Evolutionary conservation across 1,140 invertebrate genomes (phyloP).

Genomic region (Caenorhabditis inopinata): DNA sequence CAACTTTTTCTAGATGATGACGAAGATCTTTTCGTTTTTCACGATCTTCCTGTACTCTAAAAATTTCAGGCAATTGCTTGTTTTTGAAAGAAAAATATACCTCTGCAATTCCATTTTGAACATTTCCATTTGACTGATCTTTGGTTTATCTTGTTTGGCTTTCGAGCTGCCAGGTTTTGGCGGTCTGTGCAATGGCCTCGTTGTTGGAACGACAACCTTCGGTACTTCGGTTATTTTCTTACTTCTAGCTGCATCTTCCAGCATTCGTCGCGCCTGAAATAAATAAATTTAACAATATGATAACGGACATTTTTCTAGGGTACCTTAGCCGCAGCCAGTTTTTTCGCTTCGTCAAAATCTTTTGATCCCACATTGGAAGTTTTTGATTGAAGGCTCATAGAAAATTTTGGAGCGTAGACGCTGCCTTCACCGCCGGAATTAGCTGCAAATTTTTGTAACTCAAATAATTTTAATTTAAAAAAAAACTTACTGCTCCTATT

Average conservation of each 20-base stretch:
- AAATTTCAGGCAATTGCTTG: slow-evolving; percentile 46
- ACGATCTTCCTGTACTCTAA: slow-evolving; percentile 81
- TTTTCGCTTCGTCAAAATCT: slow-evolving; percentile 50
- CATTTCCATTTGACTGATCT: slow-evolving; percentile 92
- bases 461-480: neutral
- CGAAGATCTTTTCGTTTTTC: slow-evolving; percentile 84
- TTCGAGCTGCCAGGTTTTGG: slow-evolving; percentile 58
- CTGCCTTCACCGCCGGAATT: neutral
- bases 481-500: slow-evolving; percentile 52
- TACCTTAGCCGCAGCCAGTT: slow-evolving; percentile 58
- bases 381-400: neutral
- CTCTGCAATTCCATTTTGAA: slow-evolving; percentile 92
- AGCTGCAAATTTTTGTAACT: slow-evolving; percentile 43
- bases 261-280: slow-evolving; percentile 34
- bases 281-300: neutral
- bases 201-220: slow-evolving; percentile 21
- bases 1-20: slow-evolving; percentile 68
- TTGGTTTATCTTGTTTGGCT: slow-evolving; percentile 81
- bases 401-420: slow-evolving; percentile 46
- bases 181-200: slow-evolving; percentile 50
- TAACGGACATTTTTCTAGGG: neutral
- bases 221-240: slow-evolving; percentile 29
- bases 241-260: neutral
- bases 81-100: slow-evolving; percentile 68
- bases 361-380: slow-evolving; percentile 1